phyloP scores from a whole-genome alignment of 2,797 vertebrate genomes.

The Dromococcyx pavoninus region DNA sequence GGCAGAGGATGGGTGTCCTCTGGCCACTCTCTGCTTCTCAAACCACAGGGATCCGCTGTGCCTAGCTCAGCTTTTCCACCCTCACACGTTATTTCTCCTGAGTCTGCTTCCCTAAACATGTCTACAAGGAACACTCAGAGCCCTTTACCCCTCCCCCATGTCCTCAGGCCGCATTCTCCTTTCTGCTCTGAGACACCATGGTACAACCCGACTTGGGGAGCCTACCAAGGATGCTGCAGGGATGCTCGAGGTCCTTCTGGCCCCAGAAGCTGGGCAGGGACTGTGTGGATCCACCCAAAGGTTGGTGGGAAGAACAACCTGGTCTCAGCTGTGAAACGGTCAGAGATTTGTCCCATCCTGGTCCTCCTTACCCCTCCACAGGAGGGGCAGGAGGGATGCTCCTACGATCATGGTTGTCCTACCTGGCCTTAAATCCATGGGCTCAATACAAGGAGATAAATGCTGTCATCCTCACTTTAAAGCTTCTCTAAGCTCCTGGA shows the following conservation, averaged over 20 bases:
- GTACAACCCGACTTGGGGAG: background rate
- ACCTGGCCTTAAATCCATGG: background rate
- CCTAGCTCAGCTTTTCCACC: background rate
- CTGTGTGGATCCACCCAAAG: background rate
- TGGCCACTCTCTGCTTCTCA: background rate
- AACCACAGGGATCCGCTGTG: background rate
- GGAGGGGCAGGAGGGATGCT: background rate
- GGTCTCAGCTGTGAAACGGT: background rate
- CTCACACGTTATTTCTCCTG: background rate
- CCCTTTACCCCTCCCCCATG: background rate
- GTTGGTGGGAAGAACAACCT: background rate
- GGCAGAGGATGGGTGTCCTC: background rate
- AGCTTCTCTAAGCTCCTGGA: background rate
- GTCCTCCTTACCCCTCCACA: background rate
- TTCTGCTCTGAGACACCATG: accelerated
- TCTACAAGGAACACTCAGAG: background rate
- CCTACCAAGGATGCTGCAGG: background rate
- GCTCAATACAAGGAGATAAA: background rate
- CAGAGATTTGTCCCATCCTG: background rate
- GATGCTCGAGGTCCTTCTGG: background rate
- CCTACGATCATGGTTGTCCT: accelerated
- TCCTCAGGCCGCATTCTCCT: background rate
- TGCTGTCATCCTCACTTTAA: background rate
- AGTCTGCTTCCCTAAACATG: background rate
- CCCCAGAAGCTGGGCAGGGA: background rate